Percentiles rank a stretch among this genome's conserved stretches.
These are phyloP conservation scores for Pterois miles DNA, from an alignment of 2,797 vertebrate species.

Conservation along the genomic window DNA sequence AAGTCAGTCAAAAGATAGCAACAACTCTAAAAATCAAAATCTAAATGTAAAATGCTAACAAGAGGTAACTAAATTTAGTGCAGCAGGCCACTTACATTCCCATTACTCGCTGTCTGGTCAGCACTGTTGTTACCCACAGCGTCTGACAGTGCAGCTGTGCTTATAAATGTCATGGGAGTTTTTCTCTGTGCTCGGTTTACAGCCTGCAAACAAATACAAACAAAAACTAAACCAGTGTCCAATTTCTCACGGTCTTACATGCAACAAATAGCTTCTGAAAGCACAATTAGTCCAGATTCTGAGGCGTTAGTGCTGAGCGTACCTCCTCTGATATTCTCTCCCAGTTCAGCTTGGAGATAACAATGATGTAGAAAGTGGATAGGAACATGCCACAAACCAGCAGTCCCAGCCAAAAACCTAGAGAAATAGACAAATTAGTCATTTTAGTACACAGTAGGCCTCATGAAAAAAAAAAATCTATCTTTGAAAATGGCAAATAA, in stretches of 20 bases:
- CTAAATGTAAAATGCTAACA: not conserved
- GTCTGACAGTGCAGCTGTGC: not conserved
- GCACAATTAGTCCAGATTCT: not conserved
- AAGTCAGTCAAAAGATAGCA: not conserved
- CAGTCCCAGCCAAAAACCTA: slow-evolving; percentile 93
- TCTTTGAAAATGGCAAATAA: not conserved
- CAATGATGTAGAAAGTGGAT: slow-evolving; percentile 82
- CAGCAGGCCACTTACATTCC: slow-evolving; percentile 20
- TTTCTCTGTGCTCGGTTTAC: slow-evolving; percentile 45
- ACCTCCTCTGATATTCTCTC: slow-evolving; percentile 79
- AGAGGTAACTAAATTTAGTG: not conserved
- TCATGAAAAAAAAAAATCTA: not conserved
- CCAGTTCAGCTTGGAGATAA: slow-evolving; percentile 88
- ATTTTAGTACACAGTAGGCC: slow-evolving; percentile 1
- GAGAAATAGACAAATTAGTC: not conserved
- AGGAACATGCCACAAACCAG: slow-evolving; percentile 84
- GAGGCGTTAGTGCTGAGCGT: not conserved
- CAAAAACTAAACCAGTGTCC: not conserved
- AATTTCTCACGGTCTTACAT: not conserved
- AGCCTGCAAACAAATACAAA: slow-evolving; percentile 58
- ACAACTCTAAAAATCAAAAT: not conserved
- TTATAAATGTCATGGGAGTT: slow-evolving; percentile 12
- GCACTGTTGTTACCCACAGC: not conserved
- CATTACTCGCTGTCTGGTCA: slow-evolving; percentile 4
- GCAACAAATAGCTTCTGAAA: not conserved